A percentile compares a stretch with the other conserved stretches of the same genome.
These are phyloP conservation scores for Brienomyrus longianalis DNA, from an alignment of 2,113 vertebrate genomes.

Conservation along the genomic window DNA sequence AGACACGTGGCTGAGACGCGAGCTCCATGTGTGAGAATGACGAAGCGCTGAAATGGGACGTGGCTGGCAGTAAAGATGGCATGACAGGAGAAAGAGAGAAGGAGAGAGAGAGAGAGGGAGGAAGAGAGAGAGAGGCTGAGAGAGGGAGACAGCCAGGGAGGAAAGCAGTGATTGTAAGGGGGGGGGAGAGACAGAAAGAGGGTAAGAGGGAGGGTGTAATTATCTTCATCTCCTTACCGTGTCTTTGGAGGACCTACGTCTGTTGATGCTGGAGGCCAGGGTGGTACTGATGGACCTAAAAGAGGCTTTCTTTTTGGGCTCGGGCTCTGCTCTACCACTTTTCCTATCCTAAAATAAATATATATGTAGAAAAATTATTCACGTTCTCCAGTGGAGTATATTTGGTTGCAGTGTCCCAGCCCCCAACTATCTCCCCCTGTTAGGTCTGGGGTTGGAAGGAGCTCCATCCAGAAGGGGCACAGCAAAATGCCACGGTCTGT, in stretches of 20 bases:
- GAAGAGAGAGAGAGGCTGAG: conserved; percentile 9
- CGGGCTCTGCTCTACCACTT: conserved; percentile 94
- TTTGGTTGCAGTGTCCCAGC: conserved; percentile 52
- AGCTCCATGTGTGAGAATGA: conserved; percentile 40
- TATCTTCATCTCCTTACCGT: conserved; percentile 87
- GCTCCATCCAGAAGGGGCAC: conserved; percentile 1
- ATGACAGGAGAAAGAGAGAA: conserved; percentile 44
- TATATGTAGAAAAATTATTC: conserved; percentile 65
- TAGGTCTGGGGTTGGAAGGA: neutral
- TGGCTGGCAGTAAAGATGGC: conserved; percentile 25
- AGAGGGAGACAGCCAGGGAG: conserved; percentile 13
- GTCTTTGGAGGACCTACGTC: conserved; percentile 90
- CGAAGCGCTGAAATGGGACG: conserved; percentile 42
- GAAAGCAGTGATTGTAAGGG: neutral
- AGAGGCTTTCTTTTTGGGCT: conserved; percentile 93
- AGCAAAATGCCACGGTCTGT: neutral
- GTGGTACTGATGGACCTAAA: conserved; percentile 92
- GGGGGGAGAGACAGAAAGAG: conserved; percentile 15
- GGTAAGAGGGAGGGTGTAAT: conserved; percentile 59
- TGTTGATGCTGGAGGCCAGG: conserved; percentile 92
- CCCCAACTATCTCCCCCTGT: conserved; percentile 21
- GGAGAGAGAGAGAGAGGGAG: conserved; percentile 46
- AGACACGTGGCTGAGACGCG: conserved; percentile 41
- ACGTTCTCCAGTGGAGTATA: conserved; percentile 29
- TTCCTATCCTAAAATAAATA: conserved; percentile 98